phyloP scores from a whole-genome alignment of 2,888 invertebrate genomes.

The Adela reaumurella region DNA sequence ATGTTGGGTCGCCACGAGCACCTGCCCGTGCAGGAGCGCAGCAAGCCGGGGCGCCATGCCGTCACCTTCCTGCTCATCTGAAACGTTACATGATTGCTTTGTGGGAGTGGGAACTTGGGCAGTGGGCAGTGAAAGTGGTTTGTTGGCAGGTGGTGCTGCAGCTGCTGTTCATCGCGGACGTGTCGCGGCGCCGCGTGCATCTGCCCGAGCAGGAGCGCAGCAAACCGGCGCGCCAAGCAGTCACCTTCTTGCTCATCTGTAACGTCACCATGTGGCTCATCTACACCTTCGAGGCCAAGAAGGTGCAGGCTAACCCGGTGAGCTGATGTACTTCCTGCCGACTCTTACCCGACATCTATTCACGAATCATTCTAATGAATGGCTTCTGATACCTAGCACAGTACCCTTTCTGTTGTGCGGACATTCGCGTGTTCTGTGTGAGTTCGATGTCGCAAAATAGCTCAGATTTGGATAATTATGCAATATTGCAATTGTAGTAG shows the following conservation, averaged over 20 bases:
- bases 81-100: too few species aligned
- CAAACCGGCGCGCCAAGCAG: slow-evolving; percentile 93
- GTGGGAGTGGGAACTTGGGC: too few species aligned
- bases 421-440: slow-evolving; percentile 67
- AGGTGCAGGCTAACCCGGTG: slow-evolving; percentile 89
- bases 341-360: too few species aligned
- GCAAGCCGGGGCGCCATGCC: slow-evolving; percentile 92
- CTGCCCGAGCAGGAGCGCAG: slow-evolving; percentile 89
- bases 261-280: slow-evolving; percentile 97
- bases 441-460: slow-evolving; percentile 93
- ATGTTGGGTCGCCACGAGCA: slow-evolving; percentile 89
- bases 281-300: slow-evolving; percentile 92
- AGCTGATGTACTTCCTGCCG: slow-evolving; percentile 20
- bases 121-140: too few species aligned
- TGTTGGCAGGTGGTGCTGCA: slow-evolving; percentile 77
- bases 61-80: slow-evolving; percentile 93
- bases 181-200: slow-evolving; percentile 86
- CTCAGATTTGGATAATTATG: too few species aligned
- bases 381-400: too few species aligned
- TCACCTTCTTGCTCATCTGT: slow-evolving; percentile 91
- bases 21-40: slow-evolving; percentile 87
- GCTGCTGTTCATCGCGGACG: slow-evolving; percentile 89
- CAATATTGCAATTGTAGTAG: too few species aligned
- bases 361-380: too few species aligned
- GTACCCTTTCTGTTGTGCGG: slow-evolving; percentile 83